Evolutionary conservation across 2,888 invertebrate genomes (phyloP), one percentile per base, ranked within the genome.

Genomic region (Sphinx pinastri): DNA sequence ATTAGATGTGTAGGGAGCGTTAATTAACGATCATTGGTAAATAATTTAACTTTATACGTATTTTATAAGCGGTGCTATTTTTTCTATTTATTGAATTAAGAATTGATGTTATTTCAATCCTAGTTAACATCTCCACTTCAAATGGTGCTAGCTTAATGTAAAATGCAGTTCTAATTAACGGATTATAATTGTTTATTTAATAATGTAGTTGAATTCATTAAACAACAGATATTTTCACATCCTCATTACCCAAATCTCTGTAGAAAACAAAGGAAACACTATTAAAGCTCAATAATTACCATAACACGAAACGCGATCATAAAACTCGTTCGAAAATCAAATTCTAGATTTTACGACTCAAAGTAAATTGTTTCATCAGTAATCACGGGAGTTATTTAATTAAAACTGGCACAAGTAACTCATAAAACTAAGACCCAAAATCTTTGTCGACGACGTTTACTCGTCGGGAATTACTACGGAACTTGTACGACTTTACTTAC

Each of bases 401-500:
- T 87, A 87, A 86, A 87, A 85, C 85, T 85, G 82, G 81, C 80
- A 79, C 82, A 81, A 84, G 83, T 83, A 77, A 84, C 78, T 84
- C 84, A 83, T 88, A 86, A 87, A 88, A 86, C 83, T 84, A 84
- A 83, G 78, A 77, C 80, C 74, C 71, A 74, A 83, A 86, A 86
- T 87, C 87, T 87, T 85, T 84, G 86, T 84, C 84, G 80, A 72
- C 74, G 74, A 73, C 79, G 77, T 75, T 75, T 77, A 73, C 77
- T 79, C 76, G 77, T 79, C 78, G 76, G 74, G 83, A 85, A 85
- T 86, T 81, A 81, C 83, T 83, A 75, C 70, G 77, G 73, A 86
- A 86, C 84, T 88, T 84, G 76, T 77, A 71, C 67, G 75, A 83
- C 81, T 83, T 68, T 81, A 83, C 81, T 71, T 79, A 76, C 80